Conservation (phyloP, 2,797 vertebrate genomes). For the Yasuhikotakia modesta region DNA sequence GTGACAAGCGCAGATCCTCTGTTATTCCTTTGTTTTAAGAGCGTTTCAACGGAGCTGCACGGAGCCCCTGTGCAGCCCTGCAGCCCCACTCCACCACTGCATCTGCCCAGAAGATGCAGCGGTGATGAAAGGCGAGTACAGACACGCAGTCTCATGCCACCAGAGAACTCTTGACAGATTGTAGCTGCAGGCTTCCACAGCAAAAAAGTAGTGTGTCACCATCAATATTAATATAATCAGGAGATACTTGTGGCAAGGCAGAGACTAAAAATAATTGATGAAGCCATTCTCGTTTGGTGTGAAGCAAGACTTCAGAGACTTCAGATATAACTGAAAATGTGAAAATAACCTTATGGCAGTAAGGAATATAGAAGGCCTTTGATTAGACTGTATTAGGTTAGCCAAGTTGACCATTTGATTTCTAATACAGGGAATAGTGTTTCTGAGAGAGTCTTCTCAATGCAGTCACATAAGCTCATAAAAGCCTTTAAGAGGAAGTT, state of each 20-base stretch:
- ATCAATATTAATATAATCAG: slow-evolving; percentile 48
- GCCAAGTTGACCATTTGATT: slow-evolving; percentile 6
- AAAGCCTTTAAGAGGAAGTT: slow-evolving; percentile 35
- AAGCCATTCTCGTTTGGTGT: background rate
- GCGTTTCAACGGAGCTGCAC: slow-evolving; percentile 27
- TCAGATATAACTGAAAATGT: slow-evolving; percentile 10
- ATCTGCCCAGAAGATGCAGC: slow-evolving; percentile 34
- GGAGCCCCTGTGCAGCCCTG: background rate
- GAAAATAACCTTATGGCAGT: background rate
- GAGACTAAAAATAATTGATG: slow-evolving; percentile 6
- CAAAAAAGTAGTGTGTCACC: slow-evolving; percentile 46
- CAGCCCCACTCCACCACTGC: slow-evolving; percentile 21
- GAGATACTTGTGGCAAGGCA: slow-evolving; percentile 19
- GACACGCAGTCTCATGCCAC: slow-evolving; percentile 37
- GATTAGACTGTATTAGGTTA: background rate
- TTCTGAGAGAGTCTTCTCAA: slow-evolving; percentile 25
- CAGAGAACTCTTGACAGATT: slow-evolving; percentile 49
- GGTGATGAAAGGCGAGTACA: slow-evolving; percentile 50
- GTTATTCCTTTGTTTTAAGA: slow-evolving; percentile 49
- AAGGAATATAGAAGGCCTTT: no score
- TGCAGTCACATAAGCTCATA: slow-evolving; percentile 27
- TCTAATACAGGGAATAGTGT: background rate
- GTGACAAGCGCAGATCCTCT: slow-evolving; percentile 31
- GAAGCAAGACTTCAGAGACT: slow-evolving; percentile 5
- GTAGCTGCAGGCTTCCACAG: slow-evolving; percentile 39